Conservation (phyloP, 2,888 invertebrate genomes). For the Campoplex capitator region DNA sequence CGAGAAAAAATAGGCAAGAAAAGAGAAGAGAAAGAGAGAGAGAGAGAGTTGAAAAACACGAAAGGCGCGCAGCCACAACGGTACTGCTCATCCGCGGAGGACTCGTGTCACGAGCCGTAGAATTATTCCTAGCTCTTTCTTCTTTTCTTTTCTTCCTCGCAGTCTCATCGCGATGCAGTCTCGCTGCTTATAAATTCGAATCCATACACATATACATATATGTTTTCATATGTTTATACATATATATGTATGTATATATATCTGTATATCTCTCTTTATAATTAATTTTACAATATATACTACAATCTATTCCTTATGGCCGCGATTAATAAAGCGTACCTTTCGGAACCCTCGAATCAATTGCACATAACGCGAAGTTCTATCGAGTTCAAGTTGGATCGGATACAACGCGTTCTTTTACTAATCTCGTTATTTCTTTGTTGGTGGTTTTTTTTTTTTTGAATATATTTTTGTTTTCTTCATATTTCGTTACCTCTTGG, state of each 20-base stretch:
- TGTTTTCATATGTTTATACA: slow-evolving; percentile 13
- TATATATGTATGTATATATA: slow-evolving; percentile 41
- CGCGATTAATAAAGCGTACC: slow-evolving; percentile 64
- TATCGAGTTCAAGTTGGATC: slow-evolving; percentile 5
- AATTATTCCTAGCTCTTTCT: slow-evolving; percentile 56
- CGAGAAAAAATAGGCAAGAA: slow-evolving; percentile 35
- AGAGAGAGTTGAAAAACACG: slow-evolving; percentile 40
- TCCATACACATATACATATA: slow-evolving; percentile 42
- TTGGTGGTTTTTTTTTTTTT: no score
- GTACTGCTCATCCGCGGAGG: slow-evolving; percentile 63
- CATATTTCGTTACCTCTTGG: neutral
- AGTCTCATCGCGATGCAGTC: slow-evolving; percentile 52
- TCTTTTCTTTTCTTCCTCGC: slow-evolving; percentile 56
- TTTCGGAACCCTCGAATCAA: slow-evolving; percentile 56
- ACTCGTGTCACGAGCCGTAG: slow-evolving; percentile 62
- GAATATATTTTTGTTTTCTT: neutral
- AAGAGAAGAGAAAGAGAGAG: slow-evolving; percentile 16
- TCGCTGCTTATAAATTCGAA: slow-evolving; percentile 57
- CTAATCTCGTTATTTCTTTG: neutral
- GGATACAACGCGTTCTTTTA: neutral
- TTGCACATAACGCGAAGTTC: slow-evolving; percentile 58
- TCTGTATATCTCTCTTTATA: slow-evolving; percentile 67
- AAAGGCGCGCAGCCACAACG: slow-evolving; percentile 69
- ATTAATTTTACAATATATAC: slow-evolving; percentile 66
- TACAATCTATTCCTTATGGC: slow-evolving; percentile 62